Conservation (phyloP, 1,140 invertebrate species). For the Drosophila fuyamai region DNA sequence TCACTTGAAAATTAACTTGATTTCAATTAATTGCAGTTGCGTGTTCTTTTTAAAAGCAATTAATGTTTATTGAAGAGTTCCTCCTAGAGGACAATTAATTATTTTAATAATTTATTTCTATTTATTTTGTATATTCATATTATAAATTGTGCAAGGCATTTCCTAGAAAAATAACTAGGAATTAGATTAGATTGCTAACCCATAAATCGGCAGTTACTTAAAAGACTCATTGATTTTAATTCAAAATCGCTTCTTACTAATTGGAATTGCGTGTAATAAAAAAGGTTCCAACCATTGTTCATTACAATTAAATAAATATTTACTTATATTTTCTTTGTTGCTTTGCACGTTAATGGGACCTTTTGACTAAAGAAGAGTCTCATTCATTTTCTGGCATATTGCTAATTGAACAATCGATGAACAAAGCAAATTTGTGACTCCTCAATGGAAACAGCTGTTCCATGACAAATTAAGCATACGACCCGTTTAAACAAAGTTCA, state of each 20-base stretch:
- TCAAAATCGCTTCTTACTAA: too few relatives aligned
- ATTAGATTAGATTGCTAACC: too few relatives aligned
- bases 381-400: background rate
- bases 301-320: background rate
- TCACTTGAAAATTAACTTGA: constrained; percentile 14
- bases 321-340: constrained; percentile 2
- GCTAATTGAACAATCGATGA: background rate
- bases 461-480: constrained; percentile 10
- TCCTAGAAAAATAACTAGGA: too few relatives aligned
- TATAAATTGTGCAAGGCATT: too few relatives aligned
- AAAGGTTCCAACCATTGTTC: background rate
- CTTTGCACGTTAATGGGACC: background rate
- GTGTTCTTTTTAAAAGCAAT: background rate
- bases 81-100: background rate
- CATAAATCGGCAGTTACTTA: too few relatives aligned
- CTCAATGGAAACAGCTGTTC: constrained; percentile 26
- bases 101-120: background rate
- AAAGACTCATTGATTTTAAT: background rate
- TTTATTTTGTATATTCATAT: background rate
- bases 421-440: background rate
- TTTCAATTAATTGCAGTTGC: constrained; percentile 11
- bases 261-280: background rate
- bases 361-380: background rate
- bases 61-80: background rate
- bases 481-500: constrained; percentile 9